Conservation (phyloP, 2,888 invertebrate genomes). For the Falcaria lacertinaria region DNA sequence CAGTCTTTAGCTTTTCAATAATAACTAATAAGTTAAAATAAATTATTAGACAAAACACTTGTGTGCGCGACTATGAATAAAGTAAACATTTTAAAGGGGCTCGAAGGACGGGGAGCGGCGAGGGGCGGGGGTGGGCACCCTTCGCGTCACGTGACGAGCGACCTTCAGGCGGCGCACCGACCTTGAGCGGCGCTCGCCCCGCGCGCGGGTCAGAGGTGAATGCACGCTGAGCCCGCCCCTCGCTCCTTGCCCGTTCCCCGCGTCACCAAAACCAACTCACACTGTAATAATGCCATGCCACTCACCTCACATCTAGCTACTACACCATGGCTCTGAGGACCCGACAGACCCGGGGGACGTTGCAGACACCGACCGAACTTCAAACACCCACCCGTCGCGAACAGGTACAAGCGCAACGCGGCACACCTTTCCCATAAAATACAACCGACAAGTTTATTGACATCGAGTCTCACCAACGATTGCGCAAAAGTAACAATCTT, state of each 20-base stretch:
- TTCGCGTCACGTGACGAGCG: constrained; percentile 71
- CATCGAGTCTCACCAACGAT: constrained; percentile 69
- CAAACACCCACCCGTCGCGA: constrained; percentile 57
- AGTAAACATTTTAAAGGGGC: constrained; percentile 35
- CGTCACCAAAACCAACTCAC: constrained; percentile 41
- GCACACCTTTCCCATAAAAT: constrained; percentile 79
- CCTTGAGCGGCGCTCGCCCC: constrained; percentile 75
- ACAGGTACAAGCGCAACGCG: constrained; percentile 72
- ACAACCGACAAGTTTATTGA: constrained; percentile 78
- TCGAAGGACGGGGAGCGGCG: constrained; percentile 29
- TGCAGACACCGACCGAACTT: constrained; percentile 45
- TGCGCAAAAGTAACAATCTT: constrained; percentile 60
- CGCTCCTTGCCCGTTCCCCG: constrained; percentile 37
- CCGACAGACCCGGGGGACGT: constrained; percentile 33
- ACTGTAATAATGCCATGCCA: too few relatives aligned
- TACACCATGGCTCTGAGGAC: constrained; percentile 48
- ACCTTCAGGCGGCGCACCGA: constrained; percentile 79
- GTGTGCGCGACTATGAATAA: constrained; percentile 43
- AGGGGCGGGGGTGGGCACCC: constrained; percentile 71
- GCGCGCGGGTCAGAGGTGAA: constrained; percentile 79
- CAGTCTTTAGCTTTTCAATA: too few relatives aligned
- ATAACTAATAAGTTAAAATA: neutral
- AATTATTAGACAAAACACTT: constrained; percentile 22
- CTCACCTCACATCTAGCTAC: constrained; percentile 61
- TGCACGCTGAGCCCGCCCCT: constrained; percentile 55